Evolutionary conservation across 1,140 invertebrate genomes (phyloP).

Genomic region (Vanessa atalanta): DNA sequence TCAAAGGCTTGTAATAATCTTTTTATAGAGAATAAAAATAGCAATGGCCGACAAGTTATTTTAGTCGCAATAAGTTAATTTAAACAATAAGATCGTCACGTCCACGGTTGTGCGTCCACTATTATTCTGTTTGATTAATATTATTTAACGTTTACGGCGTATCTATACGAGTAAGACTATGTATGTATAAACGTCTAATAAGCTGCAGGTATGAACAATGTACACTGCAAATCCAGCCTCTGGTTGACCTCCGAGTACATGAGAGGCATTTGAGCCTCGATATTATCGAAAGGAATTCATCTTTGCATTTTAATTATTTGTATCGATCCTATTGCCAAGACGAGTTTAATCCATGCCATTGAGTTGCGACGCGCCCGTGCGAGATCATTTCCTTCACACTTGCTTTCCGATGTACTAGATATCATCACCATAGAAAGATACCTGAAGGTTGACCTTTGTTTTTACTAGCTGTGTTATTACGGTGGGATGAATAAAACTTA

Average conservation of each 20-base stretch:
- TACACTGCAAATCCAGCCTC: not conserved
- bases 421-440: not conserved
- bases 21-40: conserved; percentile 17
- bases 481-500: too few species aligned
- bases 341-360: conserved; percentile 15
- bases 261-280: conserved; percentile 21
- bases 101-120: too few species aligned
- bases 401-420: not conserved
- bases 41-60: not conserved
- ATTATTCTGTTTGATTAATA: too few species aligned
- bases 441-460: not conserved
- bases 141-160: too few species aligned
- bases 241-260: conserved; percentile 18
- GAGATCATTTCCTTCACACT: conserved; percentile 1
- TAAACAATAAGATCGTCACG: not conserved
- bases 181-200: not conserved
- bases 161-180: not conserved
- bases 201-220: not conserved
- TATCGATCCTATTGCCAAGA: conserved; percentile 19
- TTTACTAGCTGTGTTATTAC: not conserved
- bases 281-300: conserved; percentile 29
- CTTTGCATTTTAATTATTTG: conserved; percentile 29
- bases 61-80: not conserved
- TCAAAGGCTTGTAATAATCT: conserved; percentile 30
- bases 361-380: not conserved